Percentiles rank a stretch among this genome's conserved stretches.
phyloP scores from a whole-genome alignment of 2,797 vertebrate species.

The Brotula barbata region DNA sequence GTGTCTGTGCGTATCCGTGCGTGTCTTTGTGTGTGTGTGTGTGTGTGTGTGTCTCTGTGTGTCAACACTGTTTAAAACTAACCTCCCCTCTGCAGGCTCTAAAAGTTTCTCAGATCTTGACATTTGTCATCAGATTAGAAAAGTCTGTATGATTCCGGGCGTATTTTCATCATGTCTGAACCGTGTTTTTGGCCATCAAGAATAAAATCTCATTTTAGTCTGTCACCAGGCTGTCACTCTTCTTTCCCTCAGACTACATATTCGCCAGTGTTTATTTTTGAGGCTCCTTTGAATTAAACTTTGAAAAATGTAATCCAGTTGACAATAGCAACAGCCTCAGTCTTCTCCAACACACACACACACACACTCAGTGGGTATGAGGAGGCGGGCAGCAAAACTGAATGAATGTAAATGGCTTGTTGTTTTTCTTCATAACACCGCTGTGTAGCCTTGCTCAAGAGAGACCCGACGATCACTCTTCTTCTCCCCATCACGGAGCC shows the following conservation, averaged over 20 bases:
- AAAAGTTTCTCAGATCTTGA: conserved; percentile 18
- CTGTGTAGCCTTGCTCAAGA: conserved; percentile 26
- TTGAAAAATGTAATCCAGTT: conserved; percentile 49
- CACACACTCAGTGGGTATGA: conserved; percentile 40
- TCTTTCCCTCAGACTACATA: conserved; percentile 52
- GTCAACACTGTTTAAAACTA: no score
- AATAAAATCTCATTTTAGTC: conserved; percentile 60
- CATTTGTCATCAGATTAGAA: conserved; percentile 41
- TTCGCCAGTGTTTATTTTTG: conserved; percentile 57
- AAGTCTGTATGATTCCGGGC: conserved; percentile 25
- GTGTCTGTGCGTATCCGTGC: no score
- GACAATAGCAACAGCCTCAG: conserved; percentile 53
- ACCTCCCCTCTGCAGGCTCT: conserved; percentile 1
- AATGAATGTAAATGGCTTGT: conserved; percentile 64
- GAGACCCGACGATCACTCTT: conserved; percentile 37
- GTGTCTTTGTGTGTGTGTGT: no score
- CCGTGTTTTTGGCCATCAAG: conserved; percentile 35
- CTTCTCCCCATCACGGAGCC: background rate
- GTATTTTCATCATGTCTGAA: no score
- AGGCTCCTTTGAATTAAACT: conserved; percentile 58
- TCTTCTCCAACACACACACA: conserved; percentile 26
- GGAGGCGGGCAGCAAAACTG: conserved; percentile 60
- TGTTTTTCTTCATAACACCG: conserved; percentile 43
- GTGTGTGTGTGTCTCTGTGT: no score
- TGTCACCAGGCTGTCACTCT: conserved; percentile 57